Conservation (phyloP, 2,113 vertebrate genomes). For the Pipa parva region DNA sequence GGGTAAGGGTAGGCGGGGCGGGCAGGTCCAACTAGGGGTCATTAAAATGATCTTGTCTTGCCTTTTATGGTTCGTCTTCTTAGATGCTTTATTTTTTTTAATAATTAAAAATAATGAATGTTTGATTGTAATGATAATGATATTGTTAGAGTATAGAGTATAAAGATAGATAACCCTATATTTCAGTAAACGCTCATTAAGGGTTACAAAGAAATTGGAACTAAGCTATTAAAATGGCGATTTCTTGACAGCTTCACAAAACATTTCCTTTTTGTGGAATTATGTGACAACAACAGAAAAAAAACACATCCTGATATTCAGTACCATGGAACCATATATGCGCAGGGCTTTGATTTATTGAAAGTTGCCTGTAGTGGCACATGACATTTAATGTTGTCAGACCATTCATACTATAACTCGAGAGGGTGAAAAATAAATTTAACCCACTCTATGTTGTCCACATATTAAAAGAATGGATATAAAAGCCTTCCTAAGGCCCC, state of each 20-base stretch:
- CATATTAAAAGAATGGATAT: neutral
- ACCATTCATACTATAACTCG: constrained; percentile 13
- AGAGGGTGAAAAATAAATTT: neutral
- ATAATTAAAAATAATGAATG: too few species aligned
- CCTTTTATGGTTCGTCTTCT: too few species aligned
- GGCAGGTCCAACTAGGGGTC: too few species aligned
- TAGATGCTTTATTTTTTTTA: too few species aligned
- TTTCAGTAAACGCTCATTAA: too few species aligned
- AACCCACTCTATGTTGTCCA: constrained; percentile 5
- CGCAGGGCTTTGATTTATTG: constrained; percentile 16
- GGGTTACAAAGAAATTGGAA: too few species aligned
- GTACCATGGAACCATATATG: neutral
- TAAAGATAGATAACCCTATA: too few species aligned
- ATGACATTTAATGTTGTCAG: constrained; percentile 29
- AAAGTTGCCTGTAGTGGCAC: constrained; percentile 23
- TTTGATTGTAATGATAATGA: too few species aligned
- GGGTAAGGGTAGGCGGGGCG: too few species aligned
- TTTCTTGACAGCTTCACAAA: neutral
- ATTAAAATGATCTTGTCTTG: too few species aligned
- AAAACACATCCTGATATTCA: constrained; percentile 11
- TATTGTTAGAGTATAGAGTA: too few species aligned
- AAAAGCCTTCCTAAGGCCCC: neutral
- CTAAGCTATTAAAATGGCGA: too few species aligned
- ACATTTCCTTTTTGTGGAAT: constrained; percentile 21
- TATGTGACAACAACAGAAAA: constrained; percentile 14